A percentile compares a stretch with the other conserved stretches of the same genome.
phyloP scores from a whole-genome alignment of 1,140 invertebrate species.

The Caerostris extrusa region DNA sequence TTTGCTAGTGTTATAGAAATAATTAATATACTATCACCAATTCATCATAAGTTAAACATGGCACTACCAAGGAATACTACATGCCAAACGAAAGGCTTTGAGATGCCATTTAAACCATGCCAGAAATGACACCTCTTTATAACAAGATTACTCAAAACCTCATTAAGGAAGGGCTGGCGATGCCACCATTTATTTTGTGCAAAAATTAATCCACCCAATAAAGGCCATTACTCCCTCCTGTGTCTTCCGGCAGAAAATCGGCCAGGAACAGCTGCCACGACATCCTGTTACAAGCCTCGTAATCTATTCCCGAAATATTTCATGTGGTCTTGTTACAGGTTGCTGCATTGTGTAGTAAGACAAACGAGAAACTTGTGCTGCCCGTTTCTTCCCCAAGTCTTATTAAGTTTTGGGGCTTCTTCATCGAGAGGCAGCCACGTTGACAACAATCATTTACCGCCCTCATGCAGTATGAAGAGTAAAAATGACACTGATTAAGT shows the following conservation, averaged over 20 bases:
- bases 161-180: neutral
- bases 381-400: neutral
- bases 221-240: neutral
- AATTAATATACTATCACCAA: too few species aligned
- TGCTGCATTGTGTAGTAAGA: neutral
- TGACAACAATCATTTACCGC: neutral
- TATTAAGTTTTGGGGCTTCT: slow-evolving; percentile 22
- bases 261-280: neutral
- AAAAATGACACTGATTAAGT: neutral
- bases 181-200: neutral
- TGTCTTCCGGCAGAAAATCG: neutral
- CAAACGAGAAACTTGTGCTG: neutral
- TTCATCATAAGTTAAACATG: too few species aligned
- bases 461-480: neutral
- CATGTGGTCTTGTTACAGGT: slow-evolving; percentile 24
- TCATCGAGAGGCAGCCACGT: neutral
- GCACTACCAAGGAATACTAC: too few species aligned
- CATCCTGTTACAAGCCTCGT: slow-evolving; percentile 16
- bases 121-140: neutral
- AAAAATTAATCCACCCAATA: slow-evolving; percentile 28
- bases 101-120: neutral
- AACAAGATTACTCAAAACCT: neutral
- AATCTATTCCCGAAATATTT: slow-evolving; percentile 36
- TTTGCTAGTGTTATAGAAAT: too few species aligned
- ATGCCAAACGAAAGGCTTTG: too few species aligned